These are phyloP conservation scores for Eledona agricola DNA, from an alignment of 2,888 invertebrate genomes.

Conservation along the genomic window DNA sequence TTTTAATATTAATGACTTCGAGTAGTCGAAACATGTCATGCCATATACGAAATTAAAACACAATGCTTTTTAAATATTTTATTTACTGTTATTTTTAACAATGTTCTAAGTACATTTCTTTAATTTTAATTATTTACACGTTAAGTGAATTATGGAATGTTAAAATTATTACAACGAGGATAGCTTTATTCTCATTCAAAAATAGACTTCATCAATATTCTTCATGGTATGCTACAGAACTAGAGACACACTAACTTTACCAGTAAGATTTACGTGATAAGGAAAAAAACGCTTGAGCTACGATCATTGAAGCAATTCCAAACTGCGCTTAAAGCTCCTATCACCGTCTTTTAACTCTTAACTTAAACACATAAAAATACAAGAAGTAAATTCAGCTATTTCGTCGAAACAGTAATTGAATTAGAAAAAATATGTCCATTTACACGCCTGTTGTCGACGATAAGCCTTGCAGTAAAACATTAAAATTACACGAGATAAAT, in stretches of 20 bases:
- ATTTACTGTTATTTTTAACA: conserved; percentile 37
- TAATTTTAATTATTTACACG: conserved; percentile 35
- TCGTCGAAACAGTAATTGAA: conserved; percentile 8
- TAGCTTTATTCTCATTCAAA: conserved; percentile 3
- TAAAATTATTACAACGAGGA: conserved; percentile 25
- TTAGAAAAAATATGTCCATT: conserved; percentile 8
- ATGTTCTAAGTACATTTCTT: conserved; percentile 39
- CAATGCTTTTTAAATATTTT: conserved; percentile 20
- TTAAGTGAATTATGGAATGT: conserved; percentile 38
- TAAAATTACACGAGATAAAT: conserved; percentile 25
- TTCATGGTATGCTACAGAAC: background rate
- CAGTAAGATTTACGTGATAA: conserved; percentile 4
- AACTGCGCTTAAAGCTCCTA: conserved; percentile 29
- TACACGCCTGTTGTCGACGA: conserved; percentile 6
- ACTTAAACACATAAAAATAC: conserved; percentile 33
- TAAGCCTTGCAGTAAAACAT: conserved; percentile 6
- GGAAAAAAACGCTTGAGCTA: conserved; percentile 28
- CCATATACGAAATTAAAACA: too few species aligned
- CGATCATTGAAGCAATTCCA: conserved; percentile 23
- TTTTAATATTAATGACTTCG: too few species aligned
- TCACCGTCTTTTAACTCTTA: conserved; percentile 33
- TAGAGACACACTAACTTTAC: conserved; percentile 1
- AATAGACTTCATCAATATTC: conserved; percentile 5
- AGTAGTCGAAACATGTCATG: too few species aligned
- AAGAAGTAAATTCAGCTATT: conserved; percentile 12